Evolutionary conservation across 2,888 invertebrate genomes (phyloP), one percentile per base, ranked within the genome.

Genomic region (Heliconius sara): DNA sequence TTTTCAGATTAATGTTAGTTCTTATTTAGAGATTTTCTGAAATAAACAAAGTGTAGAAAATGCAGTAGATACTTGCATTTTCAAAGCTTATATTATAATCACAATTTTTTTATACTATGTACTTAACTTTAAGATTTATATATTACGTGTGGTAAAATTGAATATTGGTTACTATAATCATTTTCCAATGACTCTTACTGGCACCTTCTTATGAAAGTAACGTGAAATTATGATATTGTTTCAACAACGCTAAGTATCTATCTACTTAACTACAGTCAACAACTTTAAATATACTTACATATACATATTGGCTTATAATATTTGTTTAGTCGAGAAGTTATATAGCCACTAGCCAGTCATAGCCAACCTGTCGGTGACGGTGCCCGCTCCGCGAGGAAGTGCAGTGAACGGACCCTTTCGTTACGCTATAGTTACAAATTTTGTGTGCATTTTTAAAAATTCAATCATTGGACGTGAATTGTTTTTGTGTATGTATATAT

Each of bases 341-440:
- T 63, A 74, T 68, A 52, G 52, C 39, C 39, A 39, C 39, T 10
- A 77, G 71, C 34, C 86, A 88, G 86, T 84, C 85, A 85, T 66
- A 86, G 84, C 79, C 74, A 77, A 79, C 80, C 85, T 90, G 90
- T 89, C 88, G 88, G 87, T 82, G 80, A 76, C 75, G 70, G 71
- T 77, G 81, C 74, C 79, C 87, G 79, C 84, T 81, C 82, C 86
- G 89, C 89, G 87, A 89, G 92, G 92, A 92, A 93, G 93, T 93
- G 93, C 91, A 92, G 94, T 93, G 94, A 89, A 87, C 88, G 88
- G 89, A 84, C 86, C 86, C 84, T 84, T 85, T 85, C 57, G n/a
- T 76, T 76, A 60, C 65, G 76, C 76, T 66, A 19, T 74, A 76
- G 25, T 80, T 76, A 72, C 30, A 70, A 79, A 63, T 60, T 52